Evolutionary conservation across 2,888 invertebrate species (phyloP).

Genomic region (Acrobeloides nanus): DNA sequence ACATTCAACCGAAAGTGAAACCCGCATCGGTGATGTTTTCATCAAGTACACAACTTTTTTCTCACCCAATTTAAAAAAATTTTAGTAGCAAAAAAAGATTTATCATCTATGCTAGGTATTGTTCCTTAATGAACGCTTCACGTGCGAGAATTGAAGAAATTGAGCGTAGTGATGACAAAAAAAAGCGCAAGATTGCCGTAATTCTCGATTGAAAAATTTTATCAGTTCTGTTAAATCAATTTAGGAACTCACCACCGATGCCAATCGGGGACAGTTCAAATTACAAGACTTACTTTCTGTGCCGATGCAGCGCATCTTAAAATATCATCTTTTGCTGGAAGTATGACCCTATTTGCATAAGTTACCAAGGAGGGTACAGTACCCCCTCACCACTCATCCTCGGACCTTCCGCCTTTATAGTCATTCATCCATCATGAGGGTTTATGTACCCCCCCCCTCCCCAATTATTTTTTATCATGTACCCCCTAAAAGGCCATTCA

Average conservation of each 20-base stretch:
- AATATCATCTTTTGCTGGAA: slow-evolving; percentile 70
- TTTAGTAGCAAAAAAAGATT: slow-evolving; percentile 75
- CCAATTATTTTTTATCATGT: too few species aligned
- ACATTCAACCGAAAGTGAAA: slow-evolving; percentile 7
- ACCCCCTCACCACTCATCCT: too few species aligned
- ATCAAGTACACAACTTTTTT: too few species aligned
- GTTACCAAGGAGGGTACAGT: slow-evolving; percentile 1
- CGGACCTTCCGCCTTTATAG: too few species aligned
- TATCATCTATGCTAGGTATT: slow-evolving; percentile 88
- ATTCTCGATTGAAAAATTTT: slow-evolving; percentile 58
- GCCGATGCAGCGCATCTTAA: slow-evolving; percentile 94
- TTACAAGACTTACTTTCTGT: slow-evolving; percentile 88
- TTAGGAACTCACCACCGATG: slow-evolving; percentile 79
- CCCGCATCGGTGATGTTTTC: slow-evolving; percentile 71
- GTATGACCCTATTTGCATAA: slow-evolving; percentile 69
- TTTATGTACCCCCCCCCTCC: too few species aligned
- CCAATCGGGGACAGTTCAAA: slow-evolving; percentile 78
- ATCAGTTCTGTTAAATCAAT: too few species aligned
- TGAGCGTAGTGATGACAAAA: slow-evolving; percentile 23
- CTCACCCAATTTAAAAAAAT: too few species aligned
- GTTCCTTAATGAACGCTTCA: slow-evolving; percentile 83
- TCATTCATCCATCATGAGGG: too few species aligned
- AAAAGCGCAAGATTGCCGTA: slow-evolving; percentile 19
- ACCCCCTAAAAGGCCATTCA: too few species aligned
- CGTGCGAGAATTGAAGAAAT: slow-evolving; percentile 74